Conservation (phyloP, 2,888 invertebrate species). For the Eristalinus aeneus region DNA sequence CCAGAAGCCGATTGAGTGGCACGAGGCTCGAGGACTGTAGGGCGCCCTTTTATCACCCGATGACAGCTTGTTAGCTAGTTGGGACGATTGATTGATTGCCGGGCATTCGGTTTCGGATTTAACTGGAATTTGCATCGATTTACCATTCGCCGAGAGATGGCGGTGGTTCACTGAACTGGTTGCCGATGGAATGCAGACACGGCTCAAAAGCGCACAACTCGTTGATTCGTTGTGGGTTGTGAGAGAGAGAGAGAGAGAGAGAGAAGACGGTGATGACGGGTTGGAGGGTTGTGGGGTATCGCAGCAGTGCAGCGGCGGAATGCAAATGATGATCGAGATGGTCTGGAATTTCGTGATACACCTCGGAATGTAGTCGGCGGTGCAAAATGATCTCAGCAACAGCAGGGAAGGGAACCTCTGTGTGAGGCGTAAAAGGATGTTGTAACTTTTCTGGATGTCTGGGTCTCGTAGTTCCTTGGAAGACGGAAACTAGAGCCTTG, state of each 20-base stretch:
- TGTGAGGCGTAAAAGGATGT: too few species aligned
- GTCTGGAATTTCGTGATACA: too few species aligned
- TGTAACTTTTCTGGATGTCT: too few species aligned
- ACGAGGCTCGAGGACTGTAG: neutral
- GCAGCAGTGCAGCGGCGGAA: slow-evolving; percentile 5
- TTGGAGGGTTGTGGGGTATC: too few species aligned
- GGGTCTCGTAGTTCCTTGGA: too few species aligned
- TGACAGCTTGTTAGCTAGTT: slow-evolving; percentile 16
- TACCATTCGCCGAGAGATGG: neutral
- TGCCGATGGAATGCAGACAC: slow-evolving; percentile 19
- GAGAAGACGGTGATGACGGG: too few species aligned
- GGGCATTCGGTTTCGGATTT: slow-evolving; percentile 13
- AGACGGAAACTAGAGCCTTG: too few species aligned
- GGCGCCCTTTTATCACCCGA: slow-evolving; percentile 23
- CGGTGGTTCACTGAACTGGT: slow-evolving; percentile 14
- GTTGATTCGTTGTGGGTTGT: slow-evolving; percentile 56
- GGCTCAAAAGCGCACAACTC: slow-evolving; percentile 27
- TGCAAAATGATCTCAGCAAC: too few species aligned
- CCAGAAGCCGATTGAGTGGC: slow-evolving; percentile 25
- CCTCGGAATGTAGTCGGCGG: too few species aligned
- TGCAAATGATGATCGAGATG: neutral
- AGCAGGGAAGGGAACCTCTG: too few species aligned
- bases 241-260: neutral
- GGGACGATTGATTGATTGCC: slow-evolving; percentile 26
- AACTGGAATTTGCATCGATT: slow-evolving; percentile 37